Base-by-base conservation (phyloP, 1,140 invertebrate genomes). In the Heliothis virescens region DNA sequence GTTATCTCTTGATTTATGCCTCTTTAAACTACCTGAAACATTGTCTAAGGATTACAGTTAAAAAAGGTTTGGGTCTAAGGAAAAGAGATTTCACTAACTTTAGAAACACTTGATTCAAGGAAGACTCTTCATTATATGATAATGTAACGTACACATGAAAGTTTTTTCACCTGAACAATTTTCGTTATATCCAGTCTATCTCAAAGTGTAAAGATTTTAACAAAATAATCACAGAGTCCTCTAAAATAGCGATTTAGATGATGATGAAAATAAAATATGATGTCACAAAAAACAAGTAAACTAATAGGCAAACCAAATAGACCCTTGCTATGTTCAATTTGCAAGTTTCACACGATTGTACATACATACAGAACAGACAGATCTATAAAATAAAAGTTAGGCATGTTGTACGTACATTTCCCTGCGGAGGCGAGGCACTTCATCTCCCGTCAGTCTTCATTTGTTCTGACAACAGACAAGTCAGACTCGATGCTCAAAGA, bases 21-120 rank as follows among this genome's bases (percentile, higher is more conserved):
- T 50, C 47, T 67, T n/a, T 67, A 48, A 67, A 67, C 41, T 67
- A 48, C 63, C 41, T 48, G 41, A 67, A 67, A 67, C 41, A 67
- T 67, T 21, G 18, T 67, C 41, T 18, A 29, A 18, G 12, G 21
- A 29, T 21, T 21, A 26, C 26, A 60, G 57, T 60, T 13, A 29
- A 60, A 60, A 15, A 60, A 60, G 26, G 21, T 60, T 60, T 26
- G 57, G 57, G 5, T 29, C 12, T 29, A 21, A 13, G 9, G 15
- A 60, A 60, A 59, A 60, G 11, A 57, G 16, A 16, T 18, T 57
- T 21, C 12, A 13, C 21, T 60, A 26, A 26, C 21, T 60, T 13
- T 10, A 18, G 21, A 26, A 60, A 60, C 29, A n/a, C 16, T 3
- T 41, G 34, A 41, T 41, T 41, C 34, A 41, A 41, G 34, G 9